A percentile compares a stretch with the other conserved stretches of the same genome.
Evolutionary conservation across 2,113 vertebrate genomes (phyloP).

Genomic region (Brachyistius frenatus): DNA sequence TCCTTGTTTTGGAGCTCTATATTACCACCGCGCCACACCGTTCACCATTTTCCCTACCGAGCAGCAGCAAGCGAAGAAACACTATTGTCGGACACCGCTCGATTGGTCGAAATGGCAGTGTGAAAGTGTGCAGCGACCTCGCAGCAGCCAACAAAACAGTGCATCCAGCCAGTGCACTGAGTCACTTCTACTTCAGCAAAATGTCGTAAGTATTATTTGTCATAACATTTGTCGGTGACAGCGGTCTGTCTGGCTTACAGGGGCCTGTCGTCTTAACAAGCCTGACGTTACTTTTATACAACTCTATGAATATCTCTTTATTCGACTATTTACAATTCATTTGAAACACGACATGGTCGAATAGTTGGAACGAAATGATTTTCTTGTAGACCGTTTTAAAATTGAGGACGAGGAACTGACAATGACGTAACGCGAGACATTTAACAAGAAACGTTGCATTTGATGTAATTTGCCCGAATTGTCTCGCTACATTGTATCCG

Average conservation of each 20-base stretch:
- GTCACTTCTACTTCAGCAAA: conserved; percentile 73
- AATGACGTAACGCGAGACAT: not conserved
- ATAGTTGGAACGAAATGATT: rapidly evolving
- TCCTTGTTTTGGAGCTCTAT: conserved; percentile 18
- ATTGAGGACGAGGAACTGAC: rapidly evolving
- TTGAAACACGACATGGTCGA: not conserved
- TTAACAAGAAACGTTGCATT: not conserved
- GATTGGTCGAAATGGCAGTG: conserved; percentile 80
- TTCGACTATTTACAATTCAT: too few species aligned
- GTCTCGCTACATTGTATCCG: not conserved
- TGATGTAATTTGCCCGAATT: rapidly evolving
- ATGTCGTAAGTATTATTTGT: conserved; percentile 83
- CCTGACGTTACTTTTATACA: too few species aligned
- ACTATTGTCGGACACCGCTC: conserved; percentile 51
- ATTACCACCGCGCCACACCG: rapidly evolving
- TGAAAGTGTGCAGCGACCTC: conserved; percentile 78
- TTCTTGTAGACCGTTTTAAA: not conserved
- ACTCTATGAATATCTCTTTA: too few species aligned
- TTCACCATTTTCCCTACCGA: conserved; percentile 45
- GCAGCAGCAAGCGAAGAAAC: not conserved
- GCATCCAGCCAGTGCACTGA: conserved; percentile 85
- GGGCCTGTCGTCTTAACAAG: not conserved
- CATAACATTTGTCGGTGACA: not conserved
- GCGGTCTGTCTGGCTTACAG: not conserved
- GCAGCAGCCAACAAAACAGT: conserved; percentile 82